Evolutionary conservation across 35 echinoderm and acorn worm species (phyloP).

Genomic region (Hemicentrotus pulcherrimus): DNA sequence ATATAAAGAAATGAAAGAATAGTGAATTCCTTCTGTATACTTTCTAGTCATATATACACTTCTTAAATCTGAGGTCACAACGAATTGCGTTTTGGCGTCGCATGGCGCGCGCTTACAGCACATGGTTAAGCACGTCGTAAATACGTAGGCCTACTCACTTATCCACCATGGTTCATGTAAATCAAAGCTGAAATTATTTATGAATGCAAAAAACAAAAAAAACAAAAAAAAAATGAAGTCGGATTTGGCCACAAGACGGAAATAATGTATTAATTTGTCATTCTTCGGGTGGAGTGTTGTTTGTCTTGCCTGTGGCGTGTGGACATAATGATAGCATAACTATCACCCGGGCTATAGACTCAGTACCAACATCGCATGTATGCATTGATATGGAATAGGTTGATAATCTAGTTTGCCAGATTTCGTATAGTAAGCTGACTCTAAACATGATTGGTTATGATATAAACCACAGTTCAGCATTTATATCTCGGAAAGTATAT

Average conservation of each 20-base stretch:
- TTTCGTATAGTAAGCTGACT: background rate
- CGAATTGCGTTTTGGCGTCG: background rate
- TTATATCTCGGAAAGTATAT: too few relatives aligned
- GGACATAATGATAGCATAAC: background rate
- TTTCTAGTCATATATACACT: background rate
- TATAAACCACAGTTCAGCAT: too few relatives aligned
- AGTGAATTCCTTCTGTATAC: background rate
- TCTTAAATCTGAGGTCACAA: background rate
- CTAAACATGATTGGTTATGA: too few relatives aligned
- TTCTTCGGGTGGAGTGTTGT: background rate
- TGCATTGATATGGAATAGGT: background rate
- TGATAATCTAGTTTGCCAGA: background rate
- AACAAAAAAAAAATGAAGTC: background rate
- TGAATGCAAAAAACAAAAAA: background rate
- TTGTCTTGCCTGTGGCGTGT: background rate
- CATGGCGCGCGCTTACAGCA: background rate
- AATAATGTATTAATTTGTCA: conserved; percentile 14
- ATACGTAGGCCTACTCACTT: background rate
- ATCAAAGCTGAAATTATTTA: conserved; percentile 5
- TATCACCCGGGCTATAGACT: background rate
- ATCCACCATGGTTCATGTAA: background rate
- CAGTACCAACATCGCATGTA: background rate
- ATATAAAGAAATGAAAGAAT: background rate
- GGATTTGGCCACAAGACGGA: background rate
- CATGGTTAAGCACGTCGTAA: background rate